Evolutionary conservation across 2,888 invertebrate genomes (phyloP).

Genomic region (Schizotus pectinicornis): DNA sequence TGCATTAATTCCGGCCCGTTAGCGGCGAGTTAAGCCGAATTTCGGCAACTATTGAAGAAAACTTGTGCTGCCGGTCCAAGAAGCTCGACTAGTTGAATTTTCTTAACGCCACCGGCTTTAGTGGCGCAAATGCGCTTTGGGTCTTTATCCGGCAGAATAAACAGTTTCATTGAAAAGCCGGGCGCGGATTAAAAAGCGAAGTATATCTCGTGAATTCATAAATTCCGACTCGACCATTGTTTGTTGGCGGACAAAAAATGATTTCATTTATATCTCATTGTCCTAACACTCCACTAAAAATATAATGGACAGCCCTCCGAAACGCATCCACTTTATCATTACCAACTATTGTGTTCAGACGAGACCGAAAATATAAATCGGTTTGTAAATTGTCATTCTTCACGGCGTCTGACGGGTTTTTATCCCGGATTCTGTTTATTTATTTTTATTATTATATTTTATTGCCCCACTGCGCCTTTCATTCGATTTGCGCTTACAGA

Average conservation of each 20-base stretch:
- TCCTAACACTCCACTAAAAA: conserved; percentile 45
- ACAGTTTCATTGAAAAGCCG: conserved; percentile 16
- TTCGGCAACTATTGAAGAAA: neutral
- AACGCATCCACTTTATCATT: conserved; percentile 48
- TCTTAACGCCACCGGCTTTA: too few species aligned
- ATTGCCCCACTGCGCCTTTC: conserved; percentile 9
- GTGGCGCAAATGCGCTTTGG: too few species aligned
- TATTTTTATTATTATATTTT: conserved; percentile 33
- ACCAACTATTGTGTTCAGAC: conserved; percentile 47
- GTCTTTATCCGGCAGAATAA: conserved; percentile 11
- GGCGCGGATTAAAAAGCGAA: conserved; percentile 8
- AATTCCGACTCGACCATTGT: conserved; percentile 17
- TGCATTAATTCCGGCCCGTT: too few species aligned
- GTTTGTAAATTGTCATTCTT: conserved; percentile 49
- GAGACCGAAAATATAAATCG: conserved; percentile 50
- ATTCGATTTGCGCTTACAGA: conserved; percentile 25
- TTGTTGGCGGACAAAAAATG: conserved; percentile 29
- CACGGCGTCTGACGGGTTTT: conserved; percentile 21
- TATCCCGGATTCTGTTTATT: conserved; percentile 21
- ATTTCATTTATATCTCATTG: conserved; percentile 48
- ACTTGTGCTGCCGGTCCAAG: too few species aligned
- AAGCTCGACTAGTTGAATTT: neutral
- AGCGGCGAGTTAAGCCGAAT: too few species aligned
- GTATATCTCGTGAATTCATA: conserved; percentile 15
- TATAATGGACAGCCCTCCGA: conserved; percentile 47